Evolutionary conservation across 1,140 invertebrate species (phyloP).

Genomic region (Tetranychus urticae): DNA sequence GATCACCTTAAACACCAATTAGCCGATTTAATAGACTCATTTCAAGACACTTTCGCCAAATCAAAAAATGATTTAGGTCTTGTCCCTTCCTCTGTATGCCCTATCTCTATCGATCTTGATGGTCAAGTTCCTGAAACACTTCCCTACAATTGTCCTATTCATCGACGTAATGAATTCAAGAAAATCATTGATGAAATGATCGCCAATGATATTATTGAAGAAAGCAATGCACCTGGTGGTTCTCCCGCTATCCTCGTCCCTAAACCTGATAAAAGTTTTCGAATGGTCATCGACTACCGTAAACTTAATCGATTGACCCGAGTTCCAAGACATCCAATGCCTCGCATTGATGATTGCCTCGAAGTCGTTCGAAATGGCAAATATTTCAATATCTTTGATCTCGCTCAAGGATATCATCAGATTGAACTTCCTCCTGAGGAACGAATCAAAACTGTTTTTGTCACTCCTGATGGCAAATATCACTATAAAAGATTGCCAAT

Average conservation of each 20-base stretch:
- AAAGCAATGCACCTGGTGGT: neutral
- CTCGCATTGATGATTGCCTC: slow-evolving; percentile 21
- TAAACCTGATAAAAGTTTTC: neutral
- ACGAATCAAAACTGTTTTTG: slow-evolving; percentile 23
- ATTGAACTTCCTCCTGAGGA: slow-evolving; percentile 17
- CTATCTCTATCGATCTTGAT: neutral
- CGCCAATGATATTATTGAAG: neutral
- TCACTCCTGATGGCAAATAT: neutral
- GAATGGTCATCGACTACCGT: slow-evolving; percentile 20
- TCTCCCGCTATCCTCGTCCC: neutral
- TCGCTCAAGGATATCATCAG: slow-evolving; percentile 23
- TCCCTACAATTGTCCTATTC: neutral
- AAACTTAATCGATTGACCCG: slow-evolving; percentile 22
- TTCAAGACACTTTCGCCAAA: neutral
- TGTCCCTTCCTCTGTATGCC: neutral
- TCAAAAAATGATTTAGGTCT: neutral
- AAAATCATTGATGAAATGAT: neutral
- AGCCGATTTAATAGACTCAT: neutral
- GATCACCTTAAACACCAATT: neutral
- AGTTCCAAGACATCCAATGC: slow-evolving; percentile 26
- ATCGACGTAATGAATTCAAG: neutral
- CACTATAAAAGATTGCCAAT: neutral
- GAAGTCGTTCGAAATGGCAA: slow-evolving; percentile 17
- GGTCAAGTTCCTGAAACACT: neutral
- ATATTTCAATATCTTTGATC: slow-evolving; percentile 23